Conservation (phyloP, 2,888 invertebrate genomes). For the Amiota mariae region DNA sequence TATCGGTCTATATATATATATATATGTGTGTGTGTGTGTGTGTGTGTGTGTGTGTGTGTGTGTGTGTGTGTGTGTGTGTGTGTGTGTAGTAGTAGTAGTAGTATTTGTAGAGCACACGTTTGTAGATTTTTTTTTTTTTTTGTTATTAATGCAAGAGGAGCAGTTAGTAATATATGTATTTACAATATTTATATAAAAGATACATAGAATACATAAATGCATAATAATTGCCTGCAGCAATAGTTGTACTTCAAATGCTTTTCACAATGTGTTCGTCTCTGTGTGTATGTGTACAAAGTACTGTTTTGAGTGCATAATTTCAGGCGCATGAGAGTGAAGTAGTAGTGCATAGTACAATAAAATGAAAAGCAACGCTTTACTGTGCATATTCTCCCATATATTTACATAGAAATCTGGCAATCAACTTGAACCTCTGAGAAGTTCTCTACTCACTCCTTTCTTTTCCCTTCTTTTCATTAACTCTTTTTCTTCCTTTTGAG, state of each 20-base stretch:
- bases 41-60: background rate
- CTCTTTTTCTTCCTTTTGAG: constrained; percentile 7
- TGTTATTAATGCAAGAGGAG: too few relatives aligned
- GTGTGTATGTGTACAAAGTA: background rate
- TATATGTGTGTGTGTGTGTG: background rate
- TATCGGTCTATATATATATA: too few relatives aligned
- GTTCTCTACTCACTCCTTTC: background rate
- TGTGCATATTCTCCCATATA: too few relatives aligned
- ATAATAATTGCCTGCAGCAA: constrained; percentile 8
- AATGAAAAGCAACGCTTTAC: too few relatives aligned
- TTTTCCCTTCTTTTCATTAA: background rate
- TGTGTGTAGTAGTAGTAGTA: background rate
- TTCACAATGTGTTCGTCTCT: background rate
- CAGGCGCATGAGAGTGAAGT: constrained; percentile 1
- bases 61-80: background rate
- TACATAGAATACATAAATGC: constrained; percentile 7
- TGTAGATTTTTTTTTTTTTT: too few relatives aligned
- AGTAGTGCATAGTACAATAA: too few relatives aligned
- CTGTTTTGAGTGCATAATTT: constrained; percentile 12
- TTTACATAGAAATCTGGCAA: background rate
- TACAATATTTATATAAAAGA: too few relatives aligned
- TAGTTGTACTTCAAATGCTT: background rate
- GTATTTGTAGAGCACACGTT: too few relatives aligned
- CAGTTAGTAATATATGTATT: too few relatives aligned
- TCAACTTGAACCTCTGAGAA: background rate